Conservation (phyloP, 2,113 vertebrate genomes). For the Ondatra zibethicus region DNA sequence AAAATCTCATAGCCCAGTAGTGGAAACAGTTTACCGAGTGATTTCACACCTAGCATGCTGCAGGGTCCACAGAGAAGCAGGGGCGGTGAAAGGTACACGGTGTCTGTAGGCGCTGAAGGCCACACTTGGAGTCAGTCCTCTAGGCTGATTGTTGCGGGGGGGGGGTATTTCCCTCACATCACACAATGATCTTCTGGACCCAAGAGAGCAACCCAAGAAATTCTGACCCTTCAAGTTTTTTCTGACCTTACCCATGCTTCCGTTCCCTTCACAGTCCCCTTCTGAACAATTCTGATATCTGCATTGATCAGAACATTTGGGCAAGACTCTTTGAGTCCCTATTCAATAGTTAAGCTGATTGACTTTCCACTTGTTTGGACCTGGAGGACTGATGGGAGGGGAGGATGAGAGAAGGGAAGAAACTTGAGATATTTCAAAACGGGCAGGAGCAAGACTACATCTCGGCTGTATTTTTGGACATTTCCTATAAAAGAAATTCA, state of each 20-base stretch:
- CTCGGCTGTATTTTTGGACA: conserved; percentile 55
- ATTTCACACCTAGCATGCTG: conserved; percentile 26
- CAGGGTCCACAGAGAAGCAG: background rate
- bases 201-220: background rate
- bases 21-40: background rate
- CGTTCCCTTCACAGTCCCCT: background rate
- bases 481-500: conserved; percentile 55
- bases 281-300: conserved; percentile 1
- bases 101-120: background rate
- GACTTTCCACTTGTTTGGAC: conserved; percentile 3
- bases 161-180: background rate
- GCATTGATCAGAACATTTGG: conserved; percentile 33
- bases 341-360: background rate
- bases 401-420: background rate
- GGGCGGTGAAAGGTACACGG: background rate
- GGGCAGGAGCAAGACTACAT: background rate
- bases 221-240: background rate
- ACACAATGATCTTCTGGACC: background rate
- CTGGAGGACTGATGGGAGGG: background rate
- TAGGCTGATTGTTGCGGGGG: background rate
- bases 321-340: background rate
- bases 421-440: conserved; percentile 47
- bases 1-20: conserved; percentile 48
- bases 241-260: background rate
- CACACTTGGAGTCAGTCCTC: background rate